Base-by-base conservation (phyloP, 2,888 invertebrate species). In the Caenorhabditis zanzibari region DNA sequence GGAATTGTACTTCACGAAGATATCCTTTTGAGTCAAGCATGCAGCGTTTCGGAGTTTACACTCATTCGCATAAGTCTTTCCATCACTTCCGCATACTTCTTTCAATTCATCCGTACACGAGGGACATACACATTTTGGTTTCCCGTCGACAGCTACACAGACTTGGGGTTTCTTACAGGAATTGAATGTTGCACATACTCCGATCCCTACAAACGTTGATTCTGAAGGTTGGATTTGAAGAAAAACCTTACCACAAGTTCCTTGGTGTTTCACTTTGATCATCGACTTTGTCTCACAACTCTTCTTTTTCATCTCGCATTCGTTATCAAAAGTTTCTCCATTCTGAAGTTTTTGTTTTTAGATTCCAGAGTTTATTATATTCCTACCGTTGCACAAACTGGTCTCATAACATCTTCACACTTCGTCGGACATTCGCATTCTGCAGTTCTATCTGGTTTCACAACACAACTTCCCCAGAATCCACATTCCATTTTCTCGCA, bases 301-400 rank as follows among this genome's bases (percentile, higher is more conserved):
- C 2, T 91, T 91, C 82, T 91, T 89, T 92, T 95, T 95, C 91
- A 97, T 94, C 90, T 96, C 95, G 93, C 97, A 97, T 93, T 96
- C 96, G 93, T 95, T 96, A 88, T 95, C 94, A 94, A 96, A 97
- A 28, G 96, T 96, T 90, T 95, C 95, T 47, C 96, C 96, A 93
- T 97, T 96, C 88, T 88, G 79, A 49, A 63, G 38, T n/a, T 2
- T 22, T 16, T 19, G 2, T 35, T 24, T 26, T 26, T 16, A 26
- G 10, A 14, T 16, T 63, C 38, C n/a, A 12, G 24, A 9, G 14
- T 54, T 54, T 26, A 2, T 26, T 3, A n/a, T 12, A 26, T 0
- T 35, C 64, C 64, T 74, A 87, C 87, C 47, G 86, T 85, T 7
- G 83, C 86, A 79, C 88, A 88, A 28, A 88, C 89, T 2, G 90